These are phyloP conservation scores for Tautogolabrus adspersus DNA, from an alignment of 2,113 vertebrate genomes.

Conservation along the genomic window DNA sequence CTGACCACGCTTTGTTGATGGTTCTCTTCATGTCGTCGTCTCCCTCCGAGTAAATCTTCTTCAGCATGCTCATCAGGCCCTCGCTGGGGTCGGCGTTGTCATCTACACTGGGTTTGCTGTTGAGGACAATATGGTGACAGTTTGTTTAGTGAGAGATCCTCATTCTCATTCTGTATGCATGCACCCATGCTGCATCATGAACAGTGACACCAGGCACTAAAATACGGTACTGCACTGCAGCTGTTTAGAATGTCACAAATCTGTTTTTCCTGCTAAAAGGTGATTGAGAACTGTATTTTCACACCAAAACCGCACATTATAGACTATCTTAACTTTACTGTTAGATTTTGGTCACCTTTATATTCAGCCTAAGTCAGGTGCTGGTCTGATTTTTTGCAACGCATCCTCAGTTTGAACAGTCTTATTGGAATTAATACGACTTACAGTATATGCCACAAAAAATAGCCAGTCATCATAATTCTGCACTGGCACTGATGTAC, in stretches of 20 bases:
- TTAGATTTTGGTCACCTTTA: neutral
- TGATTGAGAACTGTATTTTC: no score
- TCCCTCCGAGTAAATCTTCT: constrained; percentile 96
- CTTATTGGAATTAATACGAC: neutral
- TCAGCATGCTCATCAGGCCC: constrained; percentile 95
- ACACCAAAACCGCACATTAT: neutral
- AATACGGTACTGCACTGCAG: constrained; percentile 10
- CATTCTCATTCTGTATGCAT: neutral
- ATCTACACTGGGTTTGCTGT: constrained; percentile 88
- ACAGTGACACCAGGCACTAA: constrained; percentile 4
- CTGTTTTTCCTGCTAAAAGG: neutral
- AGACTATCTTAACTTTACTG: neutral
- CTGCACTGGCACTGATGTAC: neutral
- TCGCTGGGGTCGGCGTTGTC: constrained; percentile 91
- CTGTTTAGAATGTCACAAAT: neutral
- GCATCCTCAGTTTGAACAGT: neutral
- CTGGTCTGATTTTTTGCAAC: neutral
- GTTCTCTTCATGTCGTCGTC: constrained; percentile 98
- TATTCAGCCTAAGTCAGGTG: neutral
- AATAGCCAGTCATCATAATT: neutral
- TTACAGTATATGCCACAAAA: no score
- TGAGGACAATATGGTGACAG: neutral
- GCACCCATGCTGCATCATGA: neutral
- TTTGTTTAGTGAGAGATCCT: neutral
- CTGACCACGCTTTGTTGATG: constrained; percentile 98